Conservation (phyloP, 2,888 invertebrate genomes). For the Meghimatium bilineatum region DNA sequence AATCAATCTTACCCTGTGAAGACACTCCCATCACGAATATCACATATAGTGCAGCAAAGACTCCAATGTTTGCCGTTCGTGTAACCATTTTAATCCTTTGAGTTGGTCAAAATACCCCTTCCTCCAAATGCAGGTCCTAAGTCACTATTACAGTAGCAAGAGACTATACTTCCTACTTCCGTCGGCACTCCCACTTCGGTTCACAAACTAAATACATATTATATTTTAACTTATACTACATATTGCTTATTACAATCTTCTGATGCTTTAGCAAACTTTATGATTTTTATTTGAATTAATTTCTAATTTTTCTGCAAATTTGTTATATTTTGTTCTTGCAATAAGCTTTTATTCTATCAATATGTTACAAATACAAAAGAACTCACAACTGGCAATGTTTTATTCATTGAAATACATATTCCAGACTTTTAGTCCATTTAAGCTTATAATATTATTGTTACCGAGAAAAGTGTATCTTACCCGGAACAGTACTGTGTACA, state of each 20-base stretch:
- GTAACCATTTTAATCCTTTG: not conserved
- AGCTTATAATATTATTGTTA: too few species aligned
- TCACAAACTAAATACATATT: not conserved
- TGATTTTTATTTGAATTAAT: too few species aligned
- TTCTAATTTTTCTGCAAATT: not conserved
- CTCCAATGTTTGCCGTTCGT: not conserved
- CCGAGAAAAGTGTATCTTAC: too few species aligned
- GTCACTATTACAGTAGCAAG: too few species aligned
- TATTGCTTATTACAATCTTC: too few species aligned
- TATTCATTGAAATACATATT: not conserved
- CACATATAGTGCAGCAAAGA: not conserved
- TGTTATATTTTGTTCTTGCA: not conserved
- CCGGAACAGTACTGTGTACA: too few species aligned
- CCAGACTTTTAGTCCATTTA: not conserved
- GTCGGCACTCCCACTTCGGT: not conserved
- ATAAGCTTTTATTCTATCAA: not conserved
- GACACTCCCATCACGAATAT: not conserved
- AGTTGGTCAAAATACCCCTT: not conserved
- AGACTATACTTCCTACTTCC: slow-evolving; percentile 15
- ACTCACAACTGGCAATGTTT: not conserved
- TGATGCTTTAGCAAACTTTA: too few species aligned
- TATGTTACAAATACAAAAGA: not conserved
- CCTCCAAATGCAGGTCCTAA: not conserved
- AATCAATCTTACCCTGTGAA: not conserved
- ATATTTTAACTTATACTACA: not conserved